These are phyloP conservation scores for Apodemia duryi DNA, from an alignment of 2,888 invertebrate species.

Conservation along the genomic window DNA sequence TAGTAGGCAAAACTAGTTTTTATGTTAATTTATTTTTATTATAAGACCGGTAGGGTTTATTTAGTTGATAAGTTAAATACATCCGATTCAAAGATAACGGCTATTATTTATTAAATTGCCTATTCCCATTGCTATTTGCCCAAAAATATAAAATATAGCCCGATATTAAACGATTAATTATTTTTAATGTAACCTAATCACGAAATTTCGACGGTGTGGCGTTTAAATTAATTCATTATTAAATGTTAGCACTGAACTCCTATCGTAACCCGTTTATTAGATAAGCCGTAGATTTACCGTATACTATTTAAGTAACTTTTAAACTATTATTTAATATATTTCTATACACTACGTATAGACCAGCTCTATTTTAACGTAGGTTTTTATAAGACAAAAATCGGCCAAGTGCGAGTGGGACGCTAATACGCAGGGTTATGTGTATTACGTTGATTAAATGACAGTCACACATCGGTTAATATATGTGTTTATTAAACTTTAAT, in stretches of 20 bases:
- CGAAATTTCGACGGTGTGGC: conserved; percentile 28
- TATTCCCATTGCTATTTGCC: not conserved
- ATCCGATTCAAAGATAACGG: not conserved
- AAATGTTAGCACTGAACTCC: not conserved
- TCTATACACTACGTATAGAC: not conserved
- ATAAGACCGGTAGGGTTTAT: no score
- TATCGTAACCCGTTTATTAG: conserved; percentile 4
- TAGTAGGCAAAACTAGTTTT: no score
- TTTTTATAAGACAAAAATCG: not conserved
- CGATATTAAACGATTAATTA: conserved; percentile 15
- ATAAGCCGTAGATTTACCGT: not conserved
- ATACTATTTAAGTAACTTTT: not conserved
- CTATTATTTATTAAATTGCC: not conserved
- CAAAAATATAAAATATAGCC: not conserved
- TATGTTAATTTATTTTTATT: no score
- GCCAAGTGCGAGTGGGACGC: no score
- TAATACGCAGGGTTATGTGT: no score
- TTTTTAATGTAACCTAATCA: conserved; percentile 30
- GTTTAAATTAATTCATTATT: conserved; percentile 32
- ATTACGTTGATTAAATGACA: no score
- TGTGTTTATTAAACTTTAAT: no score
- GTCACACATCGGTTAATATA: no score
- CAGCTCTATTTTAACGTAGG: not conserved
- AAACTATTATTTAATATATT: no score
- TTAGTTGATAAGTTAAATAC: not conserved